These are phyloP conservation scores for Telmatherina bonti DNA, from an alignment of 2,797 vertebrate genomes.

Conservation along the genomic window DNA sequence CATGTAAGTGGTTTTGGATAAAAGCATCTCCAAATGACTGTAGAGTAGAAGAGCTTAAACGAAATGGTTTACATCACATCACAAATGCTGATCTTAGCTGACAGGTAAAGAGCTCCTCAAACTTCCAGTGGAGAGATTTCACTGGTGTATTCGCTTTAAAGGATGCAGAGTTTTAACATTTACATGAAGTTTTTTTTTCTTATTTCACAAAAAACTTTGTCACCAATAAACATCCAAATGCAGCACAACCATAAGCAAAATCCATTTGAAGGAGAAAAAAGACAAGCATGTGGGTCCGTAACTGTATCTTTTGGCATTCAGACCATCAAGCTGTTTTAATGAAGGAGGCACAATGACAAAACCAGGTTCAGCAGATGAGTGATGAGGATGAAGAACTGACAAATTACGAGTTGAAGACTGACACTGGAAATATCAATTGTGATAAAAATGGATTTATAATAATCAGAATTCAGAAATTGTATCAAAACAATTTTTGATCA, in stretches of 20 bases:
- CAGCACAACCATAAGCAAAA: not conserved
- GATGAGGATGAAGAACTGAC: not conserved
- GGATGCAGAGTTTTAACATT: not conserved
- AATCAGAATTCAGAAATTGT: not conserved
- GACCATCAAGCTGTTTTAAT: not conserved
- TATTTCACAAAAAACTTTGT: not conserved
- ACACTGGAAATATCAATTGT: not conserved
- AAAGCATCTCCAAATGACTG: too few relatives aligned
- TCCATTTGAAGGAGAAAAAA: not conserved
- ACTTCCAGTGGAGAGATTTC: not conserved
- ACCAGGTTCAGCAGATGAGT: not conserved
- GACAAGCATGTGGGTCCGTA: not conserved
- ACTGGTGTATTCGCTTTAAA: not conserved
- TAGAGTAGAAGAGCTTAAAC: not conserved
- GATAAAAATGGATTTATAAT: not conserved
- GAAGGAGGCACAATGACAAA: not conserved
- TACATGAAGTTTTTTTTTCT: not conserved
- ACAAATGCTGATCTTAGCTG: not conserved
- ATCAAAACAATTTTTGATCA: not conserved
- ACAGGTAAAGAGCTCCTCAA: not conserved
- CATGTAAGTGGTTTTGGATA: too few relatives aligned
- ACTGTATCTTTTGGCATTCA: not conserved
- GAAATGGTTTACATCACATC: not conserved
- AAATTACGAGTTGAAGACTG: too few relatives aligned
- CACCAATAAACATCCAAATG: not conserved